Conservation (phyloP, 2,113 vertebrate species). For the Marcusenius ussheri region DNA sequence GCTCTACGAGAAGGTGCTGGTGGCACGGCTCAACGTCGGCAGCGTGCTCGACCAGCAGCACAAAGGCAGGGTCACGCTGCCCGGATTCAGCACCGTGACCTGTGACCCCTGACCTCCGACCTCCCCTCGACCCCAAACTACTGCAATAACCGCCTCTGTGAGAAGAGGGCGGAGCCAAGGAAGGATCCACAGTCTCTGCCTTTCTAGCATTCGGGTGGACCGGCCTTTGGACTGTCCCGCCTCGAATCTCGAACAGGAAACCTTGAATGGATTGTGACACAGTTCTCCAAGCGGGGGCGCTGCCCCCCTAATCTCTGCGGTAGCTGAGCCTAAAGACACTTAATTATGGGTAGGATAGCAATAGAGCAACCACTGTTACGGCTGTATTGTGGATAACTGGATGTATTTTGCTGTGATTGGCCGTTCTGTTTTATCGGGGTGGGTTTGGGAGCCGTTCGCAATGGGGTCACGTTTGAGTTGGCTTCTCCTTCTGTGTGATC, state of each 20-base stretch:
- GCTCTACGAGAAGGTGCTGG: constrained; percentile 87
- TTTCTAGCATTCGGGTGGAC: background rate
- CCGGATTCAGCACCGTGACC: constrained; percentile 73
- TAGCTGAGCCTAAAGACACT: constrained; percentile 15
- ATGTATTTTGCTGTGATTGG: background rate
- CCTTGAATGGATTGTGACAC: background rate
- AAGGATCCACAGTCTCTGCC: background rate
- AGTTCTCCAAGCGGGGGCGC: background rate
- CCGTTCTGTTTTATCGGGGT: background rate
- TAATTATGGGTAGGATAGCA: constrained; percentile 13
- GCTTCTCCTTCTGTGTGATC: too few relatives aligned
- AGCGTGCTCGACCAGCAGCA: constrained; percentile 69
- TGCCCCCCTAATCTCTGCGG: background rate
- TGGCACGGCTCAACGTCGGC: constrained; percentile 82
- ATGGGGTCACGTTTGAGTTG: background rate
- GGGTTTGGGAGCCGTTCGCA: background rate
- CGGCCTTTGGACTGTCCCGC: background rate
- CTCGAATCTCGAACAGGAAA: background rate
- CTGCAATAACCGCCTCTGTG: constrained; percentile 6
- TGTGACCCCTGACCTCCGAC: constrained; percentile 58
- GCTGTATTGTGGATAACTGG: background rate
- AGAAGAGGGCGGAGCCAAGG: background rate
- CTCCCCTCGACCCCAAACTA: background rate
- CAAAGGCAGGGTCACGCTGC: constrained; percentile 84
- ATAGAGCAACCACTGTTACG: background rate